A percentile compares a stretch with the other conserved stretches of the same genome.
These are phyloP conservation scores for Percina caprodes DNA, from an alignment of 2,113 vertebrate genomes.

Conservation along the genomic window DNA sequence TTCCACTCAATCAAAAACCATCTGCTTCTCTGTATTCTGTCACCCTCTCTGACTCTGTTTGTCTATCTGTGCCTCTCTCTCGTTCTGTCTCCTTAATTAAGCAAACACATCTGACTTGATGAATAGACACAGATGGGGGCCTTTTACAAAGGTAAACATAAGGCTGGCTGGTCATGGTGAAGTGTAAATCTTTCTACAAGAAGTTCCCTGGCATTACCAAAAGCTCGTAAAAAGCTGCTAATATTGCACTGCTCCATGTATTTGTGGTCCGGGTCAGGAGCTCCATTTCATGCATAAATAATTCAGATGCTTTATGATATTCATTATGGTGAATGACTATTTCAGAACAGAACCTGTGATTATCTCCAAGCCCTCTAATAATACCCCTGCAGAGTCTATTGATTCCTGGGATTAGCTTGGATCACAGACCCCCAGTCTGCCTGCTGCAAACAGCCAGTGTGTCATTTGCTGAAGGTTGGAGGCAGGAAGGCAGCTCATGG, in stretches of 20 bases:
- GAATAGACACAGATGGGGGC: background rate
- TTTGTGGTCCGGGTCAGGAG: slow-evolving; percentile 23
- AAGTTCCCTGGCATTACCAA: slow-evolving; percentile 16
- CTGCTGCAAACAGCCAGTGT: slow-evolving; percentile 26
- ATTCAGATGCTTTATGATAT: slow-evolving; percentile 65
- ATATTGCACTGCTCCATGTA: slow-evolving; percentile 9
- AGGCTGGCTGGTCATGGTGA: background rate
- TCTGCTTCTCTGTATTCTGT: slow-evolving; percentile 36
- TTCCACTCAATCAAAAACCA: slow-evolving; percentile 27
- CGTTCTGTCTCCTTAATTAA: slow-evolving; percentile 9
- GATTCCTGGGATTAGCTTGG: slow-evolving; percentile 64
- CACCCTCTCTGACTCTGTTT: slow-evolving; percentile 2
- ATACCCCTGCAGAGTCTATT: slow-evolving; percentile 64
- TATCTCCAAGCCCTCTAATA: slow-evolving; percentile 61
- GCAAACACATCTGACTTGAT: slow-evolving; percentile 27
- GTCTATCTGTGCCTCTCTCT: background rate
- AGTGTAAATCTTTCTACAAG: slow-evolving; percentile 44
- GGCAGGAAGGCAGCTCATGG: slow-evolving; percentile 21
- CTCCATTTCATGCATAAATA: slow-evolving; percentile 62
- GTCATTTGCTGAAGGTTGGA: slow-evolving; percentile 47
- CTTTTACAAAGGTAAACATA: slow-evolving; percentile 31
- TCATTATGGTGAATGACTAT: slow-evolving; percentile 64
- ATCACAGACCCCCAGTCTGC: slow-evolving; percentile 31
- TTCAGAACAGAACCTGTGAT: slow-evolving; percentile 66
- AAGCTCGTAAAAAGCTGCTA: slow-evolving; percentile 32